Base-by-base conservation (phyloP, 1,140 invertebrate species). In the Drosophila ogumai region DNA sequence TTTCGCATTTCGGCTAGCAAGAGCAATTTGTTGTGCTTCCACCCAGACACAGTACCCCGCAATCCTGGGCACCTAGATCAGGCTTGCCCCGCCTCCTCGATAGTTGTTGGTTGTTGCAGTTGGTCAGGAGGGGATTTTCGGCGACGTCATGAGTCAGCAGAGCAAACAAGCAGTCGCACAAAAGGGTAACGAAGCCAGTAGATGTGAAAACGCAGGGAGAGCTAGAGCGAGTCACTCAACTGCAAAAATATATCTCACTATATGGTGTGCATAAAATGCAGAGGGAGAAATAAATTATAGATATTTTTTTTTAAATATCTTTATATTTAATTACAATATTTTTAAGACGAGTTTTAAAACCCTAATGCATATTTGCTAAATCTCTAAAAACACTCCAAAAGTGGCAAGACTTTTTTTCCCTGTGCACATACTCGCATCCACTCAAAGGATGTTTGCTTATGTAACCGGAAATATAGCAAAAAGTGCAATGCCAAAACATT, bases 401-500 rank as follows among this genome's bases (percentile, higher is more conserved):
- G 5, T 1, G 1, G 0, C 15, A 3, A 28, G 8, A n/a, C 15
- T 36, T 52, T 55, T 55, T 56, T 12, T 74, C 6, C 5, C n/a
- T 6, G 31, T 75, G 50, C 43, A 63, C 15, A 44, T 31, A 19
- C 47, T 54, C 46, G 40, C 25, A 36, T 44, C 47, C 43, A 71
- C 40, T 25, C 40, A 65, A 58, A 77, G 61, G 43, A 67, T 77
- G 74, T 77, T 82, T 84, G 84, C 84, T 88, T 88, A 90, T 88
- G 85, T 84, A 88, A 88, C 84, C 84, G 84, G 84, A 88, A 88
- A 88, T 88, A 88, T 84, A 75, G 80, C 84, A 88, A 88, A 88
- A 88, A 90, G 84, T 90, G 84, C 84, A 88, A 81, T 82, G 85
- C 84, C 85, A 88, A 88, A 88, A 88, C 85, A 88, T 88, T 88